Evolutionary conservation across 2,113 vertebrate species (phyloP).

Genomic region (Hippocampus barbouri): DNA sequence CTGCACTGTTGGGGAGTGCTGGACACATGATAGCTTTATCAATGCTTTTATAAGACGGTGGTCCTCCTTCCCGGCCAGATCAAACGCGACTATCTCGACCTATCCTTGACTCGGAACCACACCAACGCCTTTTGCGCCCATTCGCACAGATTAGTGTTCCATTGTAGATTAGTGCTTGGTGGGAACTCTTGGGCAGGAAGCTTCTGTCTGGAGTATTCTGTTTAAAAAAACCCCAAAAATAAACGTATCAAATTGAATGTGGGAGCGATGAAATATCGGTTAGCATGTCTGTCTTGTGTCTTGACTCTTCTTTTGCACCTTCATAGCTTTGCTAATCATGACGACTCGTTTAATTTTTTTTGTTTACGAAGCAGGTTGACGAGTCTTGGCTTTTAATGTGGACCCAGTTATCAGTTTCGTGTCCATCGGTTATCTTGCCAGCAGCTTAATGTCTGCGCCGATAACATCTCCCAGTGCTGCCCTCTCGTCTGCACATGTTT

Average conservation of each 20-base stretch:
- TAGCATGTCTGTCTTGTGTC: neutral
- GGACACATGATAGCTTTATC: slow-evolving; percentile 36
- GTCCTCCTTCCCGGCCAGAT: slow-evolving; percentile 48
- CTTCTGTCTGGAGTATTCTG: neutral
- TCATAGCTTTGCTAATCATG: neutral
- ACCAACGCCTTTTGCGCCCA: slow-evolving; percentile 53
- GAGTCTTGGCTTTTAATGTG: slow-evolving; percentile 28
- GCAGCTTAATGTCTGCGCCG: slow-evolving; percentile 43
- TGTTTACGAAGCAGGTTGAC: slow-evolving; percentile 12
- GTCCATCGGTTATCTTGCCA: slow-evolving; percentile 34
- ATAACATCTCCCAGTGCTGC: slow-evolving; percentile 56
- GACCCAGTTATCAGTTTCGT: slow-evolving; percentile 45
- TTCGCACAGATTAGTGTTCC: slow-evolving; percentile 53
- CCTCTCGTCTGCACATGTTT: slow-evolving; percentile 56
- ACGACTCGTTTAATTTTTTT: neutral
- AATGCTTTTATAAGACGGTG: slow-evolving; percentile 51
- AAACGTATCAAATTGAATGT: neutral
- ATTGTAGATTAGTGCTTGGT: slow-evolving; percentile 30
- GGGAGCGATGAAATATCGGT: neutral
- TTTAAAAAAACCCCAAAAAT: neutral
- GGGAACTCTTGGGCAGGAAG: slow-evolving; percentile 32
- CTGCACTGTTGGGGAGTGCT: neutral
- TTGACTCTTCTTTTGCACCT: neutral
- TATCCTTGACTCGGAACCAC: slow-evolving; percentile 55
- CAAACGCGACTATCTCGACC: slow-evolving; percentile 47